Conservation (phyloP, 2,888 invertebrate species). For the Eilema caniola region DNA sequence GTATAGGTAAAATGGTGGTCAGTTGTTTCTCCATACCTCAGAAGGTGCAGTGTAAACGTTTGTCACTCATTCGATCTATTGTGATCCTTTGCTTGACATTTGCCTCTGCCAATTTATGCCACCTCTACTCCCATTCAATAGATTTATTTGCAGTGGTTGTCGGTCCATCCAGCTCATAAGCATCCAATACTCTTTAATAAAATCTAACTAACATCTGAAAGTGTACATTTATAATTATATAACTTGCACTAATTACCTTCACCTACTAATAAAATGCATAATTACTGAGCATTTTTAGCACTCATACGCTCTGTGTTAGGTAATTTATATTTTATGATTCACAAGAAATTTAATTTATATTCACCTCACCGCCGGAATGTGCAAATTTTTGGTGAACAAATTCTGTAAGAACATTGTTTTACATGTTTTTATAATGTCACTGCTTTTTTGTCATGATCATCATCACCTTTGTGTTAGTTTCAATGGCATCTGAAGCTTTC, state of each 20-base stretch:
- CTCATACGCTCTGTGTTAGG: not conserved
- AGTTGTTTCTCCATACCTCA: not conserved
- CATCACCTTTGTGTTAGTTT: too few species aligned
- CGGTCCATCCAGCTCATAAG: not conserved
- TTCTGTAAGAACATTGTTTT: constrained; percentile 22
- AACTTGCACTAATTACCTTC: not conserved
- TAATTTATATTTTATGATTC: not conserved
- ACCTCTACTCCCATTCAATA: too few species aligned
- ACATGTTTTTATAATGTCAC: too few species aligned
- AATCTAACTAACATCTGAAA: not conserved
- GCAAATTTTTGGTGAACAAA: constrained; percentile 32
- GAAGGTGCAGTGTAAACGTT: not conserved
- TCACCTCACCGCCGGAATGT: constrained; percentile 33
- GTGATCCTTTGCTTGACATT: not conserved
- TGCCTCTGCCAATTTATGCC: not conserved
- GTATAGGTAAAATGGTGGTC: too few species aligned
- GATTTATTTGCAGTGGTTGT: too few species aligned
- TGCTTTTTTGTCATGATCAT: too few species aligned
- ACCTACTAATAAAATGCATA: not conserved
- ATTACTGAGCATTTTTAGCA: not conserved
- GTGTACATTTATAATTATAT: not conserved
- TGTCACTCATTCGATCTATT: too few species aligned
- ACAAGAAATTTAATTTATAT: constrained; percentile 25
- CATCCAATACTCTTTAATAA: not conserved
- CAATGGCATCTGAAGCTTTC: too few species aligned